Conservation (phyloP, 2,888 invertebrate species). For the Chrysina gloriosa region DNA sequence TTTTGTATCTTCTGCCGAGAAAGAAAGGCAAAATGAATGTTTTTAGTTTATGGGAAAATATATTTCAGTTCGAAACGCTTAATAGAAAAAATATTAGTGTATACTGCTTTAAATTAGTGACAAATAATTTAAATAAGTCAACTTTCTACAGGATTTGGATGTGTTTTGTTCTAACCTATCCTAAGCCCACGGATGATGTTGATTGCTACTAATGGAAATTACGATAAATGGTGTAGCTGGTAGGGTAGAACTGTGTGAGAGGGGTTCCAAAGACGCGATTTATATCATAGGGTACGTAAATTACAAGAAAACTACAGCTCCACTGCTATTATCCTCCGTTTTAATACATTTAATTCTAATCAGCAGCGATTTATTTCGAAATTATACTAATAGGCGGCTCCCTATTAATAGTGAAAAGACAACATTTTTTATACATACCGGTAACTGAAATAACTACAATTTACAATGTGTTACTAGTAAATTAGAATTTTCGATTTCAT, state of each 20-base stretch:
- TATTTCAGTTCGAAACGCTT: not conserved
- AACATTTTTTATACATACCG: no score
- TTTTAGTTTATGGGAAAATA: no score
- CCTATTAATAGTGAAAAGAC: no score
- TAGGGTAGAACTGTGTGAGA: slow-evolving; percentile 5
- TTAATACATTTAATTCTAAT: no score
- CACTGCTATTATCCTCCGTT: not conserved
- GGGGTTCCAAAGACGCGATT: slow-evolving; percentile 7
- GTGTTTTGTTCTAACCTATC: slow-evolving; percentile 19
- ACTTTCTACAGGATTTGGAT: slow-evolving; percentile 24
- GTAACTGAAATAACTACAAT: no score
- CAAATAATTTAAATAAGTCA: not conserved
- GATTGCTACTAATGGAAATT: slow-evolving; percentile 14
- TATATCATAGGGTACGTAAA: slow-evolving; percentile 20
- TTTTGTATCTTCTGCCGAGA: not conserved
- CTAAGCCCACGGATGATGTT: slow-evolving; percentile 18
- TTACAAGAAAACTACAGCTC: not conserved
- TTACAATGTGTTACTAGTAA: no score
- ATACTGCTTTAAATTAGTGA: not conserved
- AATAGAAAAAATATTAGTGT: no score
- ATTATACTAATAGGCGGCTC: no score
- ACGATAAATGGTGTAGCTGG: slow-evolving; percentile 16
- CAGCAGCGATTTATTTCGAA: no score
- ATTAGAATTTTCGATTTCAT: no score
- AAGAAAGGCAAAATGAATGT: no score